Base-by-base conservation (phyloP, 1,140 invertebrate species). In the Hesperophylax magnus region DNA sequence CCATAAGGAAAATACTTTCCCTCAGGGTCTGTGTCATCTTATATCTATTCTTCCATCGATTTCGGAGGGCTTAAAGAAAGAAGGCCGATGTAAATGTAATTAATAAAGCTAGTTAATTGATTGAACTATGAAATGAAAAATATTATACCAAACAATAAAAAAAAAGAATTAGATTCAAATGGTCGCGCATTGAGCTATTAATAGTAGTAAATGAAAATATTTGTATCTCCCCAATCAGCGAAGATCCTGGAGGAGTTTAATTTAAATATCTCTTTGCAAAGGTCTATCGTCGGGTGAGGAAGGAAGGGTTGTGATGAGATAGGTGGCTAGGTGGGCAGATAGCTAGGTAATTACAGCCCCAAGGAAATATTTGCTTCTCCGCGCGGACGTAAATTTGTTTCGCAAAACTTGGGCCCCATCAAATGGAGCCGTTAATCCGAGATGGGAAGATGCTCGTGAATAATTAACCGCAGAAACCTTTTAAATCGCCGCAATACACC, bases 391-490 rank as follows among this genome's bases (percentile, higher is more conserved):
- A 39, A 47, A 76, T 76, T 76, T 76, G 72, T 58, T 76, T 60
- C 54, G 11, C 47, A 39, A 60, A 72, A 60, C 8, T 76, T 60
- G 0, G 72, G 72, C 72, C 27, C 31, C 56, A 76, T 76, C 54
- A 76, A 76, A 61, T 76, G 72, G 31, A 76, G 72, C 60, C 72
- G 72, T 76, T 76, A 76, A 76, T 76, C 72, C 27, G 72, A 60
- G 72, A 76, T 17, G 22, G 54, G 34, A 76, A 76, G 54, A 47
- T 76, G 27, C 18, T 76, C 72, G 27, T 61, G 72, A 76, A 76
- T 76, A 76, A 76, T 76, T 76, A 76, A 76, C 54, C 72, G 72
- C 60, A 6, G 54, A 34, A 76, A 76, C 72, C 72, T 61, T 76
- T 76, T 76, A 60, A 76, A 76, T 60, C 54, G 72, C 5, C 17